Base-by-base conservation (phyloP, 2,888 invertebrate genomes). In the Drosophila glabriapex region DNA sequence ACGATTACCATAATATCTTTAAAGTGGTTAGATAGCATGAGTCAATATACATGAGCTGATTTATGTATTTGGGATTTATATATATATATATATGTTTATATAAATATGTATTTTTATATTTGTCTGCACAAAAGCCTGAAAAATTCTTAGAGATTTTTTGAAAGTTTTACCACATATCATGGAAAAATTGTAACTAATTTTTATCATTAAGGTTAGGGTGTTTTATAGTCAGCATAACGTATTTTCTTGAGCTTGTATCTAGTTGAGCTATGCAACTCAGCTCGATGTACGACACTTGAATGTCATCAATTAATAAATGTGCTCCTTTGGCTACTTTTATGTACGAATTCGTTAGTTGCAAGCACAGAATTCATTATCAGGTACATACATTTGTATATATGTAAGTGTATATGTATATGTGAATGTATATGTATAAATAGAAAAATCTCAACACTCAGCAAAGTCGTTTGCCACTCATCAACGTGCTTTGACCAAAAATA, bases 401-500 rank as follows among this genome's bases (percentile, higher is more conserved):
- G 29, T 59, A 28, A 19, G 14, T 68, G 25, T 59, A 28, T 25
- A 35, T 25, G 29, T 59, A 28, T 28, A 35, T 12, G 25, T 14
- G 31, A 10, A 19, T 25, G 31, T 43, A 29, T 54, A 2, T 43
- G 35, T 60, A 50, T 49, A 52, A 41, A 46, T 62, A 39, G 39
- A 72, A 71, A 79, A 82, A 82, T 80, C 64, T 37, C 35, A 61
- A 63, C 68, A 71, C 70, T 75, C 78, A 74, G 35, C 79, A 78
- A 70, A 78, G 78, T 80, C 80, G 80, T 80, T 80, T 73, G 86
- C 70, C 89, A 90, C 86, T 80, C 80, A 80, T 79, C 80, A 83
- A 72, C 71, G 66, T 82, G 54, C 68, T 79, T 89, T 89, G 90
- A 90, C 85, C 90, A 90, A 85, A 85, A 89, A 72, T 86, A 86